Conservation (phyloP, 2,888 invertebrate species). For the Stenoptilia bipunctidactyla region DNA sequence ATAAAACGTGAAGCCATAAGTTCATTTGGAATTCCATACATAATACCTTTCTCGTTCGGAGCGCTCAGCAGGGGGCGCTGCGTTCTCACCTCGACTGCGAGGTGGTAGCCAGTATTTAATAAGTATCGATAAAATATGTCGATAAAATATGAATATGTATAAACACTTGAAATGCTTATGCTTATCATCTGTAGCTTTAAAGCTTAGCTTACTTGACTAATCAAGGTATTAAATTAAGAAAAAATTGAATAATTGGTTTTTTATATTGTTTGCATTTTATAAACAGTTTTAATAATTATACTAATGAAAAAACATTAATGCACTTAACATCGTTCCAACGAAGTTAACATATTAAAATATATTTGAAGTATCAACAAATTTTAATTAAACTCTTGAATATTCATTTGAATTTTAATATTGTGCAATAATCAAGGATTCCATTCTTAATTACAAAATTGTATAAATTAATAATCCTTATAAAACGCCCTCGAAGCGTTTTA, state of each 20-base stretch:
- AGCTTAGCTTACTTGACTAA: no score
- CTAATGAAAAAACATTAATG: no score
- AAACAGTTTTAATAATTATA: no score
- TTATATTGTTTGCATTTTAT: no score
- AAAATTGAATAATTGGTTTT: no score
- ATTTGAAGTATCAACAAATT: no score
- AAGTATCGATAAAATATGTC: slow-evolving; percentile 69
- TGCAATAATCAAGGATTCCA: slow-evolving; percentile 1
- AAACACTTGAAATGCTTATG: slow-evolving; percentile 60
- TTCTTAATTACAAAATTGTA: background rate
- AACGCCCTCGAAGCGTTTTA: background rate
- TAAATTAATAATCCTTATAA: background rate
- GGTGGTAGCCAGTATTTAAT: slow-evolving; percentile 68
- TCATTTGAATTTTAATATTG: no score
- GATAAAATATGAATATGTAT: slow-evolving; percentile 67
- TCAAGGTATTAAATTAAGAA: no score
- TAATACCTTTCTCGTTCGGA: slow-evolving; percentile 59
- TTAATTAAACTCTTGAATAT: no score
- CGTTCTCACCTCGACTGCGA: slow-evolving; percentile 69
- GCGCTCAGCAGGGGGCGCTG: slow-evolving; percentile 64
- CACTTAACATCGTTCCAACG: no score
- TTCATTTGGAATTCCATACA: slow-evolving; percentile 65
- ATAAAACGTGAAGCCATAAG: slow-evolving; percentile 58
- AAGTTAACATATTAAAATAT: no score
- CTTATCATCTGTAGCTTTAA: slow-evolving; percentile 16